phyloP scores from a whole-genome alignment of 2,113 vertebrate genomes.

The Suricata suricatta region DNA sequence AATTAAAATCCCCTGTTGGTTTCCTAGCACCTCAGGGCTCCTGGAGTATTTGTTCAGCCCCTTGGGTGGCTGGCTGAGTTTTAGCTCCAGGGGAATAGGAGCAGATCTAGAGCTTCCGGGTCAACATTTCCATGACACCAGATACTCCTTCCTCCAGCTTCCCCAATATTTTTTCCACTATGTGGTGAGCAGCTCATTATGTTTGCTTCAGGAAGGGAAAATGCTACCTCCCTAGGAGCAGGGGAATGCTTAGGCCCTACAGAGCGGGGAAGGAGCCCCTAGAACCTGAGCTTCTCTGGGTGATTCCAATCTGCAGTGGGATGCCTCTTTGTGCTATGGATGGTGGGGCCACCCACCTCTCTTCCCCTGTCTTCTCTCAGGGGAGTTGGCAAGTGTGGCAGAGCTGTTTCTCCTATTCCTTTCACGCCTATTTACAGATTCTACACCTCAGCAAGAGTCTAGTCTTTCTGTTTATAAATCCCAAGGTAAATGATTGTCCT shows the following conservation, averaged over 20 bases:
- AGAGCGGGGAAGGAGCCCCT: neutral
- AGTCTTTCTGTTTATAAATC: neutral
- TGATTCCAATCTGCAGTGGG: neutral
- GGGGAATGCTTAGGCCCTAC: fast-evolving
- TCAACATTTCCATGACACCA: fast-evolving
- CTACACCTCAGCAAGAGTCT: neutral
- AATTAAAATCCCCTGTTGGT: constrained; percentile 75
- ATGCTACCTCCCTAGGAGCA: fast-evolving
- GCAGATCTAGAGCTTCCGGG: neutral
- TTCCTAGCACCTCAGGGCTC: constrained; percentile 50
- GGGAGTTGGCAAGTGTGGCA: neutral
- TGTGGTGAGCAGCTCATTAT: neutral
- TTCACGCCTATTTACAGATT: neutral
- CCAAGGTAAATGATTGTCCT: neutral
- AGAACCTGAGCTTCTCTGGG: neutral
- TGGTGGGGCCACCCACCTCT: neutral
- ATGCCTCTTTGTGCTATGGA: neutral
- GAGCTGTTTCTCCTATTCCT: neutral
- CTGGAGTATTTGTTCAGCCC: constrained; percentile 42
- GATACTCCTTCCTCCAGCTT: neutral
- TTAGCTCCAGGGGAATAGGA: neutral
- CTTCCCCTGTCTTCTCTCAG: fast-evolving
- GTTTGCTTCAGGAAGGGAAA: neutral
- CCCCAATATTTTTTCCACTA: neutral
- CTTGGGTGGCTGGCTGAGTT: neutral